Evolutionary conservation across 1,140 invertebrate species (phyloP).

Genomic region (Micrasema minimum): DNA sequence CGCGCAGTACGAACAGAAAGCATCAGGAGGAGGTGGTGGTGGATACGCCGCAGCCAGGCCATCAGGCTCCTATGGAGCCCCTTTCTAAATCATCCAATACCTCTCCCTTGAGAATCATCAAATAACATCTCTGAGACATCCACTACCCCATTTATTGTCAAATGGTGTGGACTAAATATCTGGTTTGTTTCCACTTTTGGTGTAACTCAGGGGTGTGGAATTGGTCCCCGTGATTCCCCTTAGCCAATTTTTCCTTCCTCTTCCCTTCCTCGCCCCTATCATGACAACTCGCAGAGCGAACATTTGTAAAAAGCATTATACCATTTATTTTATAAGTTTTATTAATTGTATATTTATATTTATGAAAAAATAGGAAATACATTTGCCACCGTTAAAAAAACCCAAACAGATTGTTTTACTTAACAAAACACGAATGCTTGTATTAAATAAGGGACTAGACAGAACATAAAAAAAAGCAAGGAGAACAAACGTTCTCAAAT

Average conservation of each 20-base stretch:
- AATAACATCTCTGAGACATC: constrained; percentile 7
- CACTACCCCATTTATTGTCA: constrained; percentile 24
- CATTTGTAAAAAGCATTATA: constrained; percentile 55
- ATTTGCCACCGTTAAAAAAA: constrained; percentile 54
- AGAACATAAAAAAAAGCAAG: no score
- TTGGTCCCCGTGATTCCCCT: constrained; percentile 14
- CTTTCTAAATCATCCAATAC: constrained; percentile 59
- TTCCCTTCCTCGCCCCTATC: constrained; percentile 28
- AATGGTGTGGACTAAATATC: constrained; percentile 20
- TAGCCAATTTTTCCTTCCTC: constrained; percentile 7
- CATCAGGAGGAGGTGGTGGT: constrained; percentile 64
- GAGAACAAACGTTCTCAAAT: no score
- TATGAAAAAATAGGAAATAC: constrained; percentile 54
- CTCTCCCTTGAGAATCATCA: constrained; percentile 18
- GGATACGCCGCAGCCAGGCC: constrained; percentile 66
- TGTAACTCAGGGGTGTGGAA: constrained; percentile 2
- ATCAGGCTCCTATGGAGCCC: constrained; percentile 72
- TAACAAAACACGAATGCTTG: no score
- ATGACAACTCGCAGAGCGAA: constrained; percentile 36
- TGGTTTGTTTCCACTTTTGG: constrained; percentile 4
- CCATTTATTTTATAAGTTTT: constrained; percentile 48
- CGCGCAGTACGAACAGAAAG: constrained; percentile 74
- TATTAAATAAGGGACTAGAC: no score
- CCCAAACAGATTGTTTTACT: no score
- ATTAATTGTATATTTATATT: constrained; percentile 52